Evolutionary conservation across 2,888 invertebrate species (phyloP), one percentile per base, ranked within the genome.

Genomic region (Epistrophe eligans): DNA sequence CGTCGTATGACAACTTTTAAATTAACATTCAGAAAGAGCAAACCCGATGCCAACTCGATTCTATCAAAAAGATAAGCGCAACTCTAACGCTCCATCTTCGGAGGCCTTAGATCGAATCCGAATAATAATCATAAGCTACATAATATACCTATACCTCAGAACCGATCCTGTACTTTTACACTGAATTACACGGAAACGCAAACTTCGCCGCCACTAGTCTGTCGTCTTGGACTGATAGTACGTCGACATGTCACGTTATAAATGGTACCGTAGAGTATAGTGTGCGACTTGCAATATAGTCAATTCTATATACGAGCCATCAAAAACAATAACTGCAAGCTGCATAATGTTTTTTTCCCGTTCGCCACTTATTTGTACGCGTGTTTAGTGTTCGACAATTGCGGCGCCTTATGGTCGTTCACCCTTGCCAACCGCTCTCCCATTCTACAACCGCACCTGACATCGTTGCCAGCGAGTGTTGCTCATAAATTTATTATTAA

Each of bases 401-500:
- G 45, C 43, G 87, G 87, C 87, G 87, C 87, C 87, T 87, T 83
- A 87, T 79, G 87, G 87, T 87, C 87, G 87, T 87, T 87, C 87
- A 87, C 35, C 66, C 58, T 40, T 71, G 67, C 58, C 66, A 57
- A 43, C 72, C 32, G 24, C 32, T 24, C 43, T 28, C 24, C 40
- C 45, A 43, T 43, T 43, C 38, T 52, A 55, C 55, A 55, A 55
- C n/a, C 55, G 28, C 55, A 55, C 55, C 55, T 55, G 55, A 32
- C 55, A 55, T 55, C 32, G 55, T 15, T n/a, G 19, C 50, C 35
- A 48, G 40, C 58, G 66, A 66, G 83, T 87, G 79, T 79, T 77
- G 84, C 80, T 88, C 84, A 88, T 84, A 88, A 88, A 88, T 88
- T 88, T 88, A 84, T 88, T 88, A 88, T 84, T 79, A 88, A 84